phyloP scores from a whole-genome alignment of 1,140 invertebrate genomes.

The Scaptomyza graminum region DNA sequence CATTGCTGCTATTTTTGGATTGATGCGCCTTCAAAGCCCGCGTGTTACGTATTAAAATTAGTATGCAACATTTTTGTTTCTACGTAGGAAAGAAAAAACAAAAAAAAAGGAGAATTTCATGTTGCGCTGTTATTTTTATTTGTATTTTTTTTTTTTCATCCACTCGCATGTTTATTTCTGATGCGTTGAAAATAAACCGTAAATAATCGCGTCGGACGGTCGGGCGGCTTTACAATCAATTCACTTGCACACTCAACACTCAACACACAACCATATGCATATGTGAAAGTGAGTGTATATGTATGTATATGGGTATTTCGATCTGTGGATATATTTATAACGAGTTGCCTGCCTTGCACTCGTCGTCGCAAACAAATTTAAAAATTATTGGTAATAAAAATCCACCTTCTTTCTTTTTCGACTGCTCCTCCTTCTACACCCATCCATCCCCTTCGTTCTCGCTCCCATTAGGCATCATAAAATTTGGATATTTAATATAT shows the following conservation, averaged over 20 bases:
- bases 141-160: too few species aligned
- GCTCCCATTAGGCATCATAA: conserved; percentile 70
- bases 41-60: conserved; percentile 82
- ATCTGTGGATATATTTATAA: conserved; percentile 81
- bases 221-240: conserved; percentile 78
- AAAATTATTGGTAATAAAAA: conserved; percentile 82
- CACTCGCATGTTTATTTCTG: conserved; percentile 70
- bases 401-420: conserved; percentile 62
- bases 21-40: conserved; percentile 67
- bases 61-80: conserved; percentile 79
- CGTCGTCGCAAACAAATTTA: conserved; percentile 72
- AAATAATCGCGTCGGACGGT: conserved; percentile 73
- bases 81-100: conserved; percentile 14
- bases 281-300: conserved; percentile 28
- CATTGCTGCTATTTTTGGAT: conserved; percentile 61
- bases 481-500: conserved; percentile 75
- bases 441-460: background rate
- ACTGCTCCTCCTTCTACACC: background rate
- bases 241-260: conserved; percentile 66
- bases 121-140: conserved; percentile 52
- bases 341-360: conserved; percentile 73
- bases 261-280: conserved; percentile 13
- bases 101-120: conserved; percentile 41
- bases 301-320: conserved; percentile 23
- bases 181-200: conserved; percentile 81